Base-by-base conservation (phyloP, 2,888 invertebrate species). In the Prosopocoilus inquinatus region DNA sequence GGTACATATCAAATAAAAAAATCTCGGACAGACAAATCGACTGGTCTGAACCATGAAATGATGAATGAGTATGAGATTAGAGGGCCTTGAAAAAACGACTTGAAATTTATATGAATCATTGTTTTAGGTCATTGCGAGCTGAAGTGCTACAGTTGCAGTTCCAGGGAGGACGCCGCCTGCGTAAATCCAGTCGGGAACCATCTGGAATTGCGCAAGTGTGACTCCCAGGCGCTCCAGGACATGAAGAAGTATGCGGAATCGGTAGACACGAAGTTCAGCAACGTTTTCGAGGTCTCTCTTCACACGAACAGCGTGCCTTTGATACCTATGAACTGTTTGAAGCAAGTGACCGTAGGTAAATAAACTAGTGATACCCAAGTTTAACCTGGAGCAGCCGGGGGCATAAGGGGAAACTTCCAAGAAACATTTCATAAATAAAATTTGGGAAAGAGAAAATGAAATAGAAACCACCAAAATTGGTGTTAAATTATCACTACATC, bases 111-210 rank as follows among this genome's bases (percentile, higher is more conserved):
- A 20, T 50, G 5, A 28, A 28, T 7, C 5, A n/a, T 28, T 28
- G 13, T 58, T 61, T 47, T 35, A 62, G 62, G 60, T 20, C 55
- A 58, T 20, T 60, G 58, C 28, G 51, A 50, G 52, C 58, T 71
- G n/a, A 64, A 64, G 59, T 75, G 75, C 58, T 75, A 74, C 62
- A 67, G 69, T 34, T 75, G 75, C 59, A 66, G 70, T 5, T 65
- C 66, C 20, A 57, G 61, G 2, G 67, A 67, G 48, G 64, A 71
- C 50, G 64, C 67, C 9, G 66, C 65, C 33, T 76, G 76, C 47
- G 47, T 64, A 4, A 64, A 68, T 52, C 73, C 74, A 1, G 68
- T 68, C 50, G 61, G 63, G 15, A 60, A 62, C 50, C 61, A 65
- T 39, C 54, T 66, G 51, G 63, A 59, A 4, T 59, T 64, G 50